A percentile compares a stretch with the other conserved stretches of the same genome.
Evolutionary conservation across 2,888 invertebrate species (phyloP).

Genomic region (Lithophane ornitopus): DNA sequence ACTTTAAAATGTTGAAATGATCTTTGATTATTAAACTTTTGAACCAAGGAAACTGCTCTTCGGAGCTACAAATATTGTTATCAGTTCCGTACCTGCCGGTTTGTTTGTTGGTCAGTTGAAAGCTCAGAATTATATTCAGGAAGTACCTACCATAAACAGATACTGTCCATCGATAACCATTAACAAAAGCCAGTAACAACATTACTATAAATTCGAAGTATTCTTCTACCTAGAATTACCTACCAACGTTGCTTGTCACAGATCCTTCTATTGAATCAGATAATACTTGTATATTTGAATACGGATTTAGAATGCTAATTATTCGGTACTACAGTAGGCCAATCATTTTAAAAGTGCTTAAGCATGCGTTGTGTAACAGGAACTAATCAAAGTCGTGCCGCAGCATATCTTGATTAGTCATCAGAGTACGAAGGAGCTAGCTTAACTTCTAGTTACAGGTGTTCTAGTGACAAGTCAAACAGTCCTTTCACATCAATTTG

Average conservation of each 20-base stretch:
- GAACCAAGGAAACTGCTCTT: background rate
- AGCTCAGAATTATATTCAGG: background rate
- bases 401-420: slow-evolving; percentile 47
- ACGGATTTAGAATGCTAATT: background rate
- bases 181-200: background rate
- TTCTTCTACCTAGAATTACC: background rate
- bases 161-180: background rate
- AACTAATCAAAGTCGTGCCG: slow-evolving; percentile 44
- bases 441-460: background rate
- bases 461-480: slow-evolving; percentile 8
- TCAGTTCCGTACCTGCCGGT: slow-evolving; percentile 6
- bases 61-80: background rate
- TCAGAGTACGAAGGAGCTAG: slow-evolving; percentile 2
- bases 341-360: slow-evolving; percentile 21
- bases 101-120: background rate
- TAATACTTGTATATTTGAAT: slow-evolving; percentile 3
- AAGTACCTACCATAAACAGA: background rate
- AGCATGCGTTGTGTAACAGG: slow-evolving; percentile 45
- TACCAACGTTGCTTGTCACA: background rate
- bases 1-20: background rate
- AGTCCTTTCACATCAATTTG: slow-evolving; percentile 29
- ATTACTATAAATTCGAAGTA: background rate
- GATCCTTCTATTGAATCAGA: background rate
- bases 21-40: background rate
- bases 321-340: background rate